phyloP scores from a whole-genome alignment of 2,113 vertebrate species.

The Talpa occidentalis region DNA sequence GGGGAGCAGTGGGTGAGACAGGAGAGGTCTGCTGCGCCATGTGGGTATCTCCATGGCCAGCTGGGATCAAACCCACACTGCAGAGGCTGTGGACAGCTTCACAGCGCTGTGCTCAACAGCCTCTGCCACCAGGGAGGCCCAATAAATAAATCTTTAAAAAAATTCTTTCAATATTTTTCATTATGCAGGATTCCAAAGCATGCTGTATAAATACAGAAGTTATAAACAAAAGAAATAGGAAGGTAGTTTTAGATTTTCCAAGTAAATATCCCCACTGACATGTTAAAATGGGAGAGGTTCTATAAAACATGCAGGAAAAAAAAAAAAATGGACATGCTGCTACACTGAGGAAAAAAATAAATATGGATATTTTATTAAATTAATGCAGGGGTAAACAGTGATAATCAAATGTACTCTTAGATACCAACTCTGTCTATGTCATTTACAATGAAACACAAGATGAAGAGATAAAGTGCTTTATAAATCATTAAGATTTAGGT shows the following conservation, averaged over 20 bases:
- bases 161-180: neutral
- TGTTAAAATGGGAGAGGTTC: neutral
- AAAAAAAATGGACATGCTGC: slow-evolving; percentile 39
- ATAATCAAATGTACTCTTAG: slow-evolving; percentile 3
- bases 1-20: too few species aligned
- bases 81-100: too few species aligned
- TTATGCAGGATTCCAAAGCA: neutral
- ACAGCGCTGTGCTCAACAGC: too few species aligned
- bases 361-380: slow-evolving; percentile 76
- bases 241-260: neutral
- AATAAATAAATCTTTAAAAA: too few species aligned
- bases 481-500: neutral
- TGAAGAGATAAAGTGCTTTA: slow-evolving; percentile 69
- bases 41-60: too few species aligned
- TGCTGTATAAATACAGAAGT: neutral
- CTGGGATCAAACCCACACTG: too few species aligned
- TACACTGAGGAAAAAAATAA: slow-evolving; percentile 58
- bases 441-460: slow-evolving; percentile 51
- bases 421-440: neutral
- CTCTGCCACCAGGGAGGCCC: too few species aligned
- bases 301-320: slow-evolving; percentile 7
- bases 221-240: neutral
- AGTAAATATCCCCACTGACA: neutral
- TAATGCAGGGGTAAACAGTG: slow-evolving; percentile 57
- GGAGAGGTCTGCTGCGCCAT: too few species aligned